phyloP scores from a whole-genome alignment of 2,888 invertebrate species.

The Dryomyza anilis region DNA sequence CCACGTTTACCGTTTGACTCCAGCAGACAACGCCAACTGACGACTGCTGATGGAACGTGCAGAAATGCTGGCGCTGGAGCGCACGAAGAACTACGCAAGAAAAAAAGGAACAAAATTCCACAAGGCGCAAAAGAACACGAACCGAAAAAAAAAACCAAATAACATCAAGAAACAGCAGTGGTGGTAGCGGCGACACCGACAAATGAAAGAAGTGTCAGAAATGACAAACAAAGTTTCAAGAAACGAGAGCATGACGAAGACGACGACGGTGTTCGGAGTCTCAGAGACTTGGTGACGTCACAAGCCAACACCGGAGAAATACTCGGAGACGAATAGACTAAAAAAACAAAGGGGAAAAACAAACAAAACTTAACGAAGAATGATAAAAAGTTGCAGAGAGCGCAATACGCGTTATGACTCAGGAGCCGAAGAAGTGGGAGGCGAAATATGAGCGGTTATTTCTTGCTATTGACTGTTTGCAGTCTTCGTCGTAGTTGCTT shows the following conservation, averaged over 20 bases:
- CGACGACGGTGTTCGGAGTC: no score
- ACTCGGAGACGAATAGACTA: neutral
- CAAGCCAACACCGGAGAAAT: neutral
- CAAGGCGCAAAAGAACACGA: neutral
- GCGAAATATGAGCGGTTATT: neutral
- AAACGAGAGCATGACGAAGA: slow-evolving; percentile 1
- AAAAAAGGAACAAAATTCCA: slow-evolving; percentile 16
- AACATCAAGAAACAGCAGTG: neutral
- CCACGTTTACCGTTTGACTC: slow-evolving; percentile 32
- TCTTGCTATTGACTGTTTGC: neutral
- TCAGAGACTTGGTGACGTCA: neutral
- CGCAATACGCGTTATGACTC: neutral
- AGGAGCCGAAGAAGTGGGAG: neutral
- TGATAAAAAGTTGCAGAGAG: neutral
- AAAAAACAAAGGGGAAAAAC: slow-evolving; percentile 42
- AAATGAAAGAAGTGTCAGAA: neutral
- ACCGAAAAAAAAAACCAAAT: neutral
- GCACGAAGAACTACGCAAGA: no score
- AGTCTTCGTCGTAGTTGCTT: no score
- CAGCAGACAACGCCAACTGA: slow-evolving; percentile 40
- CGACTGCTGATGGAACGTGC: slow-evolving; percentile 52
- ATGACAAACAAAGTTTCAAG: neutral
- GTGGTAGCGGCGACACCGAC: neutral
- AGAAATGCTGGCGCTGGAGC: slow-evolving; percentile 42
- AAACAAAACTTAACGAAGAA: slow-evolving; percentile 50